Evolutionary conservation across 1,140 invertebrate genomes (phyloP).

Genomic region (Drosophila nigromelanica): DNA sequence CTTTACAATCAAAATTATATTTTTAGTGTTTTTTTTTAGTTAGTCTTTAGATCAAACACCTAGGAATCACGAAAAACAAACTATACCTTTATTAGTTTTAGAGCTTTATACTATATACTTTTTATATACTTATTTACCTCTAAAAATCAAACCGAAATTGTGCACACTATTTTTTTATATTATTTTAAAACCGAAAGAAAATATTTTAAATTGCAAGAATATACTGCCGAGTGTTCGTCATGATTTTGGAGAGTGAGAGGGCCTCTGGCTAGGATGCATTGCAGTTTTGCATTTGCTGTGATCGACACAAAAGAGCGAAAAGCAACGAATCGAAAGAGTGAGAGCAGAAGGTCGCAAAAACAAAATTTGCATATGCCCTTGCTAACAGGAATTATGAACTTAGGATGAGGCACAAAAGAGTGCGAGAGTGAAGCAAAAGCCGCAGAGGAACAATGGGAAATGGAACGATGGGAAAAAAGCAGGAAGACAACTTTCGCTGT

Average conservation of each 20-base stretch:
- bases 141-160: too few species aligned
- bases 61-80: too few species aligned
- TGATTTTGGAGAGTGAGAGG: neutral
- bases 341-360: conserved; percentile 40
- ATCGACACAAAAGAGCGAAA: conserved; percentile 4
- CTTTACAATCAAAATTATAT: too few species aligned
- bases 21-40: too few species aligned
- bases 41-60: too few species aligned
- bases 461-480: conserved; percentile 47
- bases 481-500: conserved; percentile 79
- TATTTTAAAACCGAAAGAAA: too few species aligned
- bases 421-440: conserved; percentile 18
- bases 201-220: too few species aligned
- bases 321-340: neutral
- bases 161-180: too few species aligned
- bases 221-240: too few species aligned
- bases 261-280: neutral
- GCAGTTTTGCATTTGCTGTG: neutral
- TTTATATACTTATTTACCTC: too few species aligned
- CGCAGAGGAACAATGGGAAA: conserved; percentile 13
- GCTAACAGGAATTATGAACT: conserved; percentile 43
- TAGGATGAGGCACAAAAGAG: conserved; percentile 26
- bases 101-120: too few species aligned
- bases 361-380: conserved; percentile 58
- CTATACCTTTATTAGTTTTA: too few species aligned